Evolutionary conservation across 2,888 invertebrate genomes (phyloP).

Genomic region (Eustalomyia histrio): DNA sequence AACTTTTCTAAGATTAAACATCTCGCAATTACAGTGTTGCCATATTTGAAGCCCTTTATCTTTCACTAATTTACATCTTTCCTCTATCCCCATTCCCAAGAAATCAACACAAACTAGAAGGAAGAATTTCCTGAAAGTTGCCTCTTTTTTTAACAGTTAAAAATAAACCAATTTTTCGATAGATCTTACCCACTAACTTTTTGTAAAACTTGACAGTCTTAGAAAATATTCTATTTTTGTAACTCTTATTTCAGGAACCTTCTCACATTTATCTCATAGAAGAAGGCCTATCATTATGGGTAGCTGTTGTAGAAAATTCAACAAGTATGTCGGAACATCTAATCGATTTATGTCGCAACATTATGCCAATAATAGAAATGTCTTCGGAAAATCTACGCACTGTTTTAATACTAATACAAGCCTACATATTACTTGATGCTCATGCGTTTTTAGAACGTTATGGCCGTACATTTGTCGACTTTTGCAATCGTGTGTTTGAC

Average conservation of each 20-base stretch:
- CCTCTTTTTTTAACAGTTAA: too few species aligned
- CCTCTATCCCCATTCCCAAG: too few species aligned
- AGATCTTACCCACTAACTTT: too few species aligned
- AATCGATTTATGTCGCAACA: constrained; percentile 86
- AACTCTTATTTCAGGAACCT: constrained; percentile 81
- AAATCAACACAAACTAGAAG: too few species aligned
- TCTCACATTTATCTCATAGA: constrained; percentile 94
- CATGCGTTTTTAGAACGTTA: constrained; percentile 87
- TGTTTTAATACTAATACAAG: constrained; percentile 90
- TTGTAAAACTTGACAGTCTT: too few species aligned
- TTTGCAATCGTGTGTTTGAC: constrained; percentile 86
- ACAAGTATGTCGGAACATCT: constrained; percentile 84
- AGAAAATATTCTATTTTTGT: too few species aligned
- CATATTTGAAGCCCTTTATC: too few species aligned
- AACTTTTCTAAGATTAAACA: too few species aligned
- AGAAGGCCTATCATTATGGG: constrained; percentile 95
- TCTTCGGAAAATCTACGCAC: constrained; percentile 90
- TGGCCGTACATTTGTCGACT: constrained; percentile 85
- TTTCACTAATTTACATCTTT: too few species aligned
- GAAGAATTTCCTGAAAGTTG: too few species aligned
- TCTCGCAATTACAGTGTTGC: too few species aligned
- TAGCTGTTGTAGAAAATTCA: constrained; percentile 89
- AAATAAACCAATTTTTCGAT: too few species aligned
- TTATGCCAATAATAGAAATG: constrained; percentile 88
- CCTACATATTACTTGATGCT: constrained; percentile 89